Percentiles rank a stretch among this genome's conserved stretches.
Conservation (phyloP, 2,888 invertebrate genomes). For the Diarsia rubi region DNA sequence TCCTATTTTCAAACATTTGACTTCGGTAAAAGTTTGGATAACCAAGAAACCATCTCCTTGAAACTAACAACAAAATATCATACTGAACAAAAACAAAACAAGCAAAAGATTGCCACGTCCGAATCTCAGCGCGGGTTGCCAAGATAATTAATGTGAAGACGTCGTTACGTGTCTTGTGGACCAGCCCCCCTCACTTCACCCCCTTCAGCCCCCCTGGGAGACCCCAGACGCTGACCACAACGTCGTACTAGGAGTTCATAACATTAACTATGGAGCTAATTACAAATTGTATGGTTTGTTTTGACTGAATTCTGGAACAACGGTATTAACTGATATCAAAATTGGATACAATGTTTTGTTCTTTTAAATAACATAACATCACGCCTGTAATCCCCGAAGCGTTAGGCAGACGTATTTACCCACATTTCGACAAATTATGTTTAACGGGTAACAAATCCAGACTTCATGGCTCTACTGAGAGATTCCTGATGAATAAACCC, state of each 20-base stretch:
- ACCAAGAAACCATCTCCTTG: not conserved
- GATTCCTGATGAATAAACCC: too few relatives aligned
- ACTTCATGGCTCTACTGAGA: too few relatives aligned
- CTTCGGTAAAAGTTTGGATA: not conserved
- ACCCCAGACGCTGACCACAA: conserved; percentile 62
- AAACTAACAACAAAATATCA: conserved; percentile 32
- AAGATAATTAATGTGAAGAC: conserved; percentile 82
- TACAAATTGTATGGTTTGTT: conserved; percentile 32
- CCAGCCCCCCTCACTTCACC: conserved; percentile 32
- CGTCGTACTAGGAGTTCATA: conserved; percentile 52
- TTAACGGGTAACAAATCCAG: too few relatives aligned
- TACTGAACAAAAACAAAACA: conserved; percentile 60
- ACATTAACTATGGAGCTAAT: conserved; percentile 48
- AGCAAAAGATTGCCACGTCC: conserved; percentile 70
- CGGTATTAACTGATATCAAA: not conserved
- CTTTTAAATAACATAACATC: too few relatives aligned
- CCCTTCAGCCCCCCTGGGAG: conserved; percentile 36
- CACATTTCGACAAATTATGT: too few relatives aligned
- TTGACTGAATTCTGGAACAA: not conserved
- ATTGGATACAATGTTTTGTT: not conserved
- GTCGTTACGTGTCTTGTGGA: conserved; percentile 73
- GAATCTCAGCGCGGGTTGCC: conserved; percentile 70
- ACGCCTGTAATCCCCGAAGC: too few relatives aligned
- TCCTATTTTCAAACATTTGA: not conserved
- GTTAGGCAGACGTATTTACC: too few relatives aligned